A percentile compares a stretch with the other conserved stretches of the same genome.
Conservation (phyloP, 1,140 invertebrate genomes). For the Lepidostoma basale region DNA sequence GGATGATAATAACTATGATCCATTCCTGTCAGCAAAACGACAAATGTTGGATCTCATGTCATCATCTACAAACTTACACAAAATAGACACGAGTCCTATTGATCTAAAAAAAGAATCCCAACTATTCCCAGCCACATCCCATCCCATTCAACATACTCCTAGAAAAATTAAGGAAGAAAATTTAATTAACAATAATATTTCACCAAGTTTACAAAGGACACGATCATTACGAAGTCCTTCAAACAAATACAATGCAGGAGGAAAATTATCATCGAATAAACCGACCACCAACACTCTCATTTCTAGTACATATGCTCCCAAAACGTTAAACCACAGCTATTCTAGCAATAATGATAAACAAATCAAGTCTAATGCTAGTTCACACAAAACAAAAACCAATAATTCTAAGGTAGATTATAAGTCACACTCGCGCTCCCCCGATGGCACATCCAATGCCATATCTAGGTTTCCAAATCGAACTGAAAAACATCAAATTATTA, state of each 20-base stretch:
- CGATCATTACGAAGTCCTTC: slow-evolving; percentile 23
- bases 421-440: slow-evolving; percentile 21
- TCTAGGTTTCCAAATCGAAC: slow-evolving; percentile 37
- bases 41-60: slow-evolving; percentile 62
- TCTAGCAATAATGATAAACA: slow-evolving; percentile 17
- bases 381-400: slow-evolving; percentile 31
- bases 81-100: slow-evolving; percentile 52
- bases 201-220: slow-evolving; percentile 16
- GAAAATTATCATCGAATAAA: slow-evolving; percentile 15
- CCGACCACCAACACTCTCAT: neutral
- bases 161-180: slow-evolving; percentile 56
- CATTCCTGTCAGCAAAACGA: slow-evolving; percentile 58
- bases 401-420: slow-evolving; percentile 15
- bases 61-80: slow-evolving; percentile 57
- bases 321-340: slow-evolving; percentile 16
- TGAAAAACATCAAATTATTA: slow-evolving; percentile 40
- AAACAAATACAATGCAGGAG: slow-evolving; percentile 19
- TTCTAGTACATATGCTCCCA: slow-evolving; percentile 5
- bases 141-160: slow-evolving; percentile 45
- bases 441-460: neutral
- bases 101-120: slow-evolving; percentile 54
- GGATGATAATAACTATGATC: slow-evolving; percentile 56
- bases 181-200: slow-evolving; percentile 34
- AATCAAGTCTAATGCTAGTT: slow-evolving; percentile 25
- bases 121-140: slow-evolving; percentile 45